Conservation (phyloP, 2,888 invertebrate genomes). For the Hirtodrosophila cameraria region DNA sequence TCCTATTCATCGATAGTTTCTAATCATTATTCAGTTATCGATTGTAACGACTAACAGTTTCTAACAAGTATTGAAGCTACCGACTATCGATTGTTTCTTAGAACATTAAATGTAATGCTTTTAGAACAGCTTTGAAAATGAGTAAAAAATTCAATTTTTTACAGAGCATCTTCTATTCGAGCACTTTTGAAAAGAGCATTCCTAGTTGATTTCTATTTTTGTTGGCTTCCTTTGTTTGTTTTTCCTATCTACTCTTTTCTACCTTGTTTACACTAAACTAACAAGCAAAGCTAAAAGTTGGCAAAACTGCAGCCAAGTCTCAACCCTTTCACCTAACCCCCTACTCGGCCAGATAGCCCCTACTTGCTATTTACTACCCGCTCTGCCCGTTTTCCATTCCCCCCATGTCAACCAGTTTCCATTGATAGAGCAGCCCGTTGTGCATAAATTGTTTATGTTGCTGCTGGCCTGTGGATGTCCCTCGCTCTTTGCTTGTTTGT, state of each 20-base stretch:
- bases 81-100: too few relatives aligned
- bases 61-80: too few relatives aligned
- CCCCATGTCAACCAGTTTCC: slow-evolving; percentile 9
- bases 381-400: not conserved
- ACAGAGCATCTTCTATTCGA: slow-evolving; percentile 2
- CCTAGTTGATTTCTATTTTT: slow-evolving; percentile 1
- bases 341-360: too few relatives aligned
- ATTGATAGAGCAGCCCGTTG: slow-evolving; percentile 64
- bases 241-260: not conserved
- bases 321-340: slow-evolving; percentile 14
- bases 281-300: slow-evolving; percentile 73
- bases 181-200: not conserved
- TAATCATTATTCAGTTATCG: too few relatives aligned
- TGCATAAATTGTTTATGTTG: slow-evolving; percentile 73
- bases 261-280: slow-evolving; percentile 73
- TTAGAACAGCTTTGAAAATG: too few relatives aligned
- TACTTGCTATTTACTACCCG: too few relatives aligned
- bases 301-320: slow-evolving; percentile 62
- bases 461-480: slow-evolving; percentile 31
- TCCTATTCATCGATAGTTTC: too few relatives aligned
- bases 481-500: slow-evolving; percentile 31
- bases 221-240: slow-evolving; percentile 42
- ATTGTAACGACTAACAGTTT: too few relatives aligned
- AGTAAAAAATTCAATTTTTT: too few relatives aligned
- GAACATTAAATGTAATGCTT: too few relatives aligned